Evolutionary conservation across 2,888 invertebrate genomes (phyloP).

Genomic region (Dasysyrphus tricinctus): DNA sequence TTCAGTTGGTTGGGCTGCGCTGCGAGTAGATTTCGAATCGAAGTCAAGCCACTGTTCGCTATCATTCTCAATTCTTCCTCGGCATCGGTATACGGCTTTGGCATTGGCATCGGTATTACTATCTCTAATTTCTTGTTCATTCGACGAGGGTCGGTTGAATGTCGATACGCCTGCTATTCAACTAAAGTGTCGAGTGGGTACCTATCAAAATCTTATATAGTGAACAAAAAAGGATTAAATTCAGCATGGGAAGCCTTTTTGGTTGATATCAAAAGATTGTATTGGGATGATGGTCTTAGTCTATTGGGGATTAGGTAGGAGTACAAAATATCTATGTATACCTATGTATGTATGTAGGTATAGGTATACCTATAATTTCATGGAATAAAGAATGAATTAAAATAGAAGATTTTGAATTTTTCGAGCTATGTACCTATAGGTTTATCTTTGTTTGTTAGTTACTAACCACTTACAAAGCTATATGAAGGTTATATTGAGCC

Average conservation of each 20-base stretch:
- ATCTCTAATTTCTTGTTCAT: background rate
- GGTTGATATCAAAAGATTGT: background rate
- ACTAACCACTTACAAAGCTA: no score
- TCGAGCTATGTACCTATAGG: no score
- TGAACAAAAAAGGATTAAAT: background rate
- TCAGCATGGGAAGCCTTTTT: background rate
- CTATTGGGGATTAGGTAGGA: background rate
- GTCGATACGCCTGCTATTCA: background rate
- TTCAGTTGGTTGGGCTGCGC: background rate
- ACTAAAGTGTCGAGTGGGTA: background rate
- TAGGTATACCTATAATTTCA: no score
- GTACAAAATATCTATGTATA: no score
- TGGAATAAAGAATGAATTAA: no score
- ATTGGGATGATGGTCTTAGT: background rate
- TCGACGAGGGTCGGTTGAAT: constrained; percentile 2
- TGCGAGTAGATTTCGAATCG: constrained; percentile 14
- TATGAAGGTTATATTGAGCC: no score
- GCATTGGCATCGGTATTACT: constrained; percentile 4
- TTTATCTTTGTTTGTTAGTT: no score
- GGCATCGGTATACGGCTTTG: background rate
- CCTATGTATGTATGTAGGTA: no score
- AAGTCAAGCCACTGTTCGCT: constrained; percentile 6
- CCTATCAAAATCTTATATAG: background rate
- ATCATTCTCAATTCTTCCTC: constrained; percentile 18
- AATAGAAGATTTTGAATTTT: no score